phyloP scores from a whole-genome alignment of 2,888 invertebrate species.

The Hydrotaea cyrtoneurina region DNA sequence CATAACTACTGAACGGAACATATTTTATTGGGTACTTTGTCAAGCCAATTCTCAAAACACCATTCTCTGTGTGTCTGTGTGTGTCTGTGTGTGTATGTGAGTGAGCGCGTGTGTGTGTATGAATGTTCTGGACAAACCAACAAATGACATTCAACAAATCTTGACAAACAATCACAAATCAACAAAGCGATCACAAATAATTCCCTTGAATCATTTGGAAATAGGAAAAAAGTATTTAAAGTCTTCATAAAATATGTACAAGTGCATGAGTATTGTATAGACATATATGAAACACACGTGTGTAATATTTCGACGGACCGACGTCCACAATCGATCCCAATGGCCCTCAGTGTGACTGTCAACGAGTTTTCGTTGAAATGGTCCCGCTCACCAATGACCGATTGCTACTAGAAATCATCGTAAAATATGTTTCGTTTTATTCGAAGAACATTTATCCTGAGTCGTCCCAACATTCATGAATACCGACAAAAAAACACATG shows the following conservation, averaged over 20 bases:
- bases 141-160: conserved; percentile 8
- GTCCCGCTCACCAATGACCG: too few species aligned
- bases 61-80: neutral
- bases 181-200: conserved; percentile 7
- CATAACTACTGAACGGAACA: conserved; percentile 29
- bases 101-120: neutral
- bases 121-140: neutral
- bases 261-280: too few species aligned
- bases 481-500: too few species aligned
- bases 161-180: conserved; percentile 28
- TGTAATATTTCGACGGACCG: too few species aligned
- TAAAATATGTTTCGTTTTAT: too few species aligned
- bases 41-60: conserved; percentile 27
- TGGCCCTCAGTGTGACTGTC: too few species aligned
- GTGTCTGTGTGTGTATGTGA: neutral
- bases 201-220: conserved; percentile 10
- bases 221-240: neutral
- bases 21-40: conserved; percentile 46
- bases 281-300: too few species aligned
- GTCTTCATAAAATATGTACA: neutral
- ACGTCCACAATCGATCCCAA: too few species aligned
- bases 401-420: too few species aligned
- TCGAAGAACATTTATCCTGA: too few species aligned
- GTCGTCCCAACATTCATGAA: too few species aligned
- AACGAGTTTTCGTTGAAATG: too few species aligned